Percentiles rank a stretch among this genome's conserved stretches.
These are phyloP conservation scores for Sebastes nivosus DNA, from an alignment of 2,797 vertebrate genomes.

Conservation along the genomic window DNA sequence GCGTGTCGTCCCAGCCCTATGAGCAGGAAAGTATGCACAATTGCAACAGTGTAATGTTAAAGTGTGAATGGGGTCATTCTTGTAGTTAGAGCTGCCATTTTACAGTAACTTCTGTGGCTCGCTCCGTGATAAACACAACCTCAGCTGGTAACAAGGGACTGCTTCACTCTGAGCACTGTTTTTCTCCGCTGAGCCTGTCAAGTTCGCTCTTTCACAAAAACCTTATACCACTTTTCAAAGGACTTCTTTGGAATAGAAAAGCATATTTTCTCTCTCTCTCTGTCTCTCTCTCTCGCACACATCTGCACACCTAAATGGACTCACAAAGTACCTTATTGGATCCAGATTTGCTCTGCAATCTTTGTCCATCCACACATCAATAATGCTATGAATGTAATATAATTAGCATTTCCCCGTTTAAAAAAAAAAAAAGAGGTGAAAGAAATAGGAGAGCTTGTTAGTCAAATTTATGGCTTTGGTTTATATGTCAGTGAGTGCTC, in stretches of 20 bases:
- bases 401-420: constrained; percentile 75
- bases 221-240: constrained; percentile 58
- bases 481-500: constrained; percentile 78
- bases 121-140: constrained; percentile 69
- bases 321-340: constrained; percentile 62
- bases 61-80: constrained; percentile 51
- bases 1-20: too few species aligned
- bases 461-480: constrained; percentile 81
- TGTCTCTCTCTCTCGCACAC: background rate
- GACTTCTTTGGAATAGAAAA: constrained; percentile 60
- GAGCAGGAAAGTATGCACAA: background rate
- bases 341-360: constrained; percentile 71
- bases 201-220: constrained; percentile 53
- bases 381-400: constrained; percentile 73
- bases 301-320: constrained; percentile 38
- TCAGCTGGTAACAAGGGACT: constrained; percentile 63
- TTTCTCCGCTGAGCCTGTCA: constrained; percentile 60
- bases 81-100: constrained; percentile 59
- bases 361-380: constrained; percentile 72
- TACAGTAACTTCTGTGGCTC: constrained; percentile 49
- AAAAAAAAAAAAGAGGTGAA: constrained; percentile 57
- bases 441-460: constrained; percentile 81
- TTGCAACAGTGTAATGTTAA: background rate
- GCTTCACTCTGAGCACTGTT: constrained; percentile 55
- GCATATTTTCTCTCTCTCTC: constrained; percentile 31